A percentile compares a stretch with the other conserved stretches of the same genome.
Conservation (phyloP, 2,113 vertebrate species). For the Protomyctophum bolini region DNA sequence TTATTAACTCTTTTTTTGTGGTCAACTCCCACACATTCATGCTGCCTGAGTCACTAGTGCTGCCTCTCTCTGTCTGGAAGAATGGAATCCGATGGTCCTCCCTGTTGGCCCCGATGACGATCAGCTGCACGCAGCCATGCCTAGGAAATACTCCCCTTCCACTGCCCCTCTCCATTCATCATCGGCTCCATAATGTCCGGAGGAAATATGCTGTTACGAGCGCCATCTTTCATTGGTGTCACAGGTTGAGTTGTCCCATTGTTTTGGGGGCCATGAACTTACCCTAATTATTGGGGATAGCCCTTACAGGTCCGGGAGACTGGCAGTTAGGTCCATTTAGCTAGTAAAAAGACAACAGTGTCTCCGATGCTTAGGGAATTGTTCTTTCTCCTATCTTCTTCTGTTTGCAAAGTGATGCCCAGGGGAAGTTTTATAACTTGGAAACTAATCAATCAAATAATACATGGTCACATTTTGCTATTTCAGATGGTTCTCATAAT, state of each 20-base stretch:
- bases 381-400: background rate
- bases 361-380: background rate
- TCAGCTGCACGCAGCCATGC: conserved; percentile 66
- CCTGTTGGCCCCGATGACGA: conserved; percentile 62
- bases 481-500: too few relatives aligned
- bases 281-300: conserved; percentile 60
- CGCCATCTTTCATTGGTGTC: conserved; percentile 77
- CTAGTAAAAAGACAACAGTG: conserved; percentile 31
- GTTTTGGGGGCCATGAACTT: conserved; percentile 68
- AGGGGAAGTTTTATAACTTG: too few relatives aligned
- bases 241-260: conserved; percentile 68
- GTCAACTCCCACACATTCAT: conserved; percentile 37
- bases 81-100: conserved; percentile 46
- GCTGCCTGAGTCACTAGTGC: conserved; percentile 51
- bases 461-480: too few relatives aligned
- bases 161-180: conserved; percentile 72
- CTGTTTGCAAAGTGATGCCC: too few relatives aligned
- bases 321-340: conserved; percentile 42
- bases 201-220: conserved; percentile 73
- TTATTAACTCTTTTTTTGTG: conserved; percentile 55
- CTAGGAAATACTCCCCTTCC: conserved; percentile 62
- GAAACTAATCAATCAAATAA: too few relatives aligned
- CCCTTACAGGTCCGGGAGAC: conserved; percentile 35
- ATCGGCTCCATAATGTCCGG: conserved; percentile 71
- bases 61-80: conserved; percentile 63